These are phyloP conservation scores for Mesochorus sp. DNA, from an alignment of 2,888 invertebrate species.

Conservation along the genomic window DNA sequence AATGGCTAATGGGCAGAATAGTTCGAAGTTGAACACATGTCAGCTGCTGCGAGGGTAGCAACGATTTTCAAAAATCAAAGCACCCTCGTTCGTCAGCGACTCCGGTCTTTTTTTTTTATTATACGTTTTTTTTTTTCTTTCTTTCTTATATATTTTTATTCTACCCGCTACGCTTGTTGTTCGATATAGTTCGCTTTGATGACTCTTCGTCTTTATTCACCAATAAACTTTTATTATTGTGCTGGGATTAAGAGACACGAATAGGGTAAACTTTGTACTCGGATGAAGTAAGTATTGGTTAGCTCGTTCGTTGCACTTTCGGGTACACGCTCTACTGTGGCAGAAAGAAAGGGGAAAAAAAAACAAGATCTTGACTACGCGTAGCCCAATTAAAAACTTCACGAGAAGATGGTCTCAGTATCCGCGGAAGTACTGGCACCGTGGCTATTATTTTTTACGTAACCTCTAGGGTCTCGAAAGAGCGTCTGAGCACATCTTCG, in stretches of 20 bases:
- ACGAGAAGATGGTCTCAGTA: conserved; percentile 23
- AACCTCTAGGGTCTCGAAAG: conserved; percentile 19
- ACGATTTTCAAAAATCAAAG: too few species aligned
- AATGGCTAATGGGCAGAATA: too few species aligned
- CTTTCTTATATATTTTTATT: too few species aligned
- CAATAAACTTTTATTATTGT: conserved; percentile 17
- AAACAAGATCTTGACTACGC: conserved; percentile 18
- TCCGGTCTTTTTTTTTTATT: too few species aligned
- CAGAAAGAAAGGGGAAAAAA: conserved; percentile 22
- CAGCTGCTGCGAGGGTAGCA: too few species aligned
- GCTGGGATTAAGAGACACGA: conserved; percentile 3
- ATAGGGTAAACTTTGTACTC: conserved; percentile 1
- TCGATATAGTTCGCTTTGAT: too few species aligned
- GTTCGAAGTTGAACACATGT: too few species aligned
- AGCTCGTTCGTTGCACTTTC: conserved; percentile 8
- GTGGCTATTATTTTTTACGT: conserved; percentile 49
- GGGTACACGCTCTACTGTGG: conserved; percentile 2
- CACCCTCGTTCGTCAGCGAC: too few species aligned
- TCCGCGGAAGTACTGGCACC: neutral
- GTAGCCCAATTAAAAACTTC: conserved; percentile 52
- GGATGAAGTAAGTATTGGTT: neutral
- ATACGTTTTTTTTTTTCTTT: too few species aligned
- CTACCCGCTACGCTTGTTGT: too few species aligned
- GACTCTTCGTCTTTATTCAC: neutral
- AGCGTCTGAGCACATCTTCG: conserved; percentile 36